Evolutionary conservation across 2,888 invertebrate species (phyloP).

Genomic region (Xestia rhomboidea): DNA sequence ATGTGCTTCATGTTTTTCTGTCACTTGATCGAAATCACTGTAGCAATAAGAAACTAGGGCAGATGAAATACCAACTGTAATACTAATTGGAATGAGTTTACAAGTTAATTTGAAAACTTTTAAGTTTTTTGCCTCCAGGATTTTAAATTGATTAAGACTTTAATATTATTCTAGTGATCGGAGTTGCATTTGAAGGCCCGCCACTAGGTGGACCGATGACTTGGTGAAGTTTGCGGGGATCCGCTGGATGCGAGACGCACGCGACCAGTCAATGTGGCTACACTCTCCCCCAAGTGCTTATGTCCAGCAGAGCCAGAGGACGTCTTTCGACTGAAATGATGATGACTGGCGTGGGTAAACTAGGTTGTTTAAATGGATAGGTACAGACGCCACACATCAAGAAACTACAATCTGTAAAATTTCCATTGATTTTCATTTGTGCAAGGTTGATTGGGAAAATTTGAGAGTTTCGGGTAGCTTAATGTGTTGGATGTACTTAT

Average conservation of each 20-base stretch:
- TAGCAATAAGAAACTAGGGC: constrained; percentile 31
- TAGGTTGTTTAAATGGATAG: neutral
- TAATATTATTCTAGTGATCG: neutral
- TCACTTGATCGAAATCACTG: constrained; percentile 32
- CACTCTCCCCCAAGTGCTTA: too few relatives aligned
- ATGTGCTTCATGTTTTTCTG: constrained; percentile 25
- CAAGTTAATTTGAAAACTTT: neutral
- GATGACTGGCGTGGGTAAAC: neutral
- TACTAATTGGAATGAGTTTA: neutral
- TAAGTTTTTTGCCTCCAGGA: neutral
- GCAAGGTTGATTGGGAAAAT: too few relatives aligned
- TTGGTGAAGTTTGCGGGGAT: too few relatives aligned
- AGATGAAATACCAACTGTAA: neutral
- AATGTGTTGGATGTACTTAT: neutral
- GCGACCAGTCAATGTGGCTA: too few relatives aligned
- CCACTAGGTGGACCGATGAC: too few relatives aligned
- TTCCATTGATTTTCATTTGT: too few relatives aligned
- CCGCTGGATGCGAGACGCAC: too few relatives aligned
- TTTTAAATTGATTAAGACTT: constrained; percentile 1
- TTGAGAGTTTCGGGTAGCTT: too few relatives aligned
- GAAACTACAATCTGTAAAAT: too few relatives aligned
- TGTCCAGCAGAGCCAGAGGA: too few relatives aligned
- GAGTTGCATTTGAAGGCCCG: neutral
- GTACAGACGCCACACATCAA: too few relatives aligned
- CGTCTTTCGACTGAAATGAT: too few relatives aligned